A percentile compares a stretch with the other conserved stretches of the same genome.
Evolutionary conservation across 1,140 invertebrate genomes (phyloP).

Genomic region (Agraylea sexmaculata): DNA sequence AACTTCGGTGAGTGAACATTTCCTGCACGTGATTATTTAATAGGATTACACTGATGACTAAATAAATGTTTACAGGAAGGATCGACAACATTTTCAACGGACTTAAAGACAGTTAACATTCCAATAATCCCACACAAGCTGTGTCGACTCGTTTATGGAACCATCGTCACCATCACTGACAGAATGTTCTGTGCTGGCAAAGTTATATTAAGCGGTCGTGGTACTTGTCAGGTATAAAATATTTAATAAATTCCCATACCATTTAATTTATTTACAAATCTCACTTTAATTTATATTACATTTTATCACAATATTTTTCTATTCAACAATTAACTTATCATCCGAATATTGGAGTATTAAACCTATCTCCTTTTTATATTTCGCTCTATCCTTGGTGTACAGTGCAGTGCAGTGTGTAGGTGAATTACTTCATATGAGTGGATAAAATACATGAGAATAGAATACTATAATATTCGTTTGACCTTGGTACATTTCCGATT

Average conservation of each 20-base stretch:
- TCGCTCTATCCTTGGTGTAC: too few species aligned
- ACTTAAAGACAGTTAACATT: constrained; percentile 33
- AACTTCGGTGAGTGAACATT: constrained; percentile 29
- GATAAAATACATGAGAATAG: too few species aligned
- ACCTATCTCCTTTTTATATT: too few species aligned
- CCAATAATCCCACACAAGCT: constrained; percentile 34
- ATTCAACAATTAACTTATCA: too few species aligned
- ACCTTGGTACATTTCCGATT: too few species aligned
- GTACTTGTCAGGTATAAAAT: constrained; percentile 32
- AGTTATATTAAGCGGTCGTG: constrained; percentile 35
- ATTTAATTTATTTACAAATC: constrained; percentile 1
- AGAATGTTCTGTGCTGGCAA: constrained; percentile 39
- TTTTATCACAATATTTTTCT: background rate
- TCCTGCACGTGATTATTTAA: background rate
- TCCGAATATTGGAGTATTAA: too few species aligned
- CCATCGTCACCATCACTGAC: constrained; percentile 27
- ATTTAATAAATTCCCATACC: background rate
- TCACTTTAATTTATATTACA: constrained; percentile 1
- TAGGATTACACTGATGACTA: background rate
- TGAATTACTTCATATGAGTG: too few species aligned
- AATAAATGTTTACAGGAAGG: constrained; percentile 22
- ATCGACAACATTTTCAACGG: constrained; percentile 29
- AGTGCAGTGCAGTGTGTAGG: too few species aligned
- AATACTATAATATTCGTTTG: too few species aligned
- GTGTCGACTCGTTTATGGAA: constrained; percentile 32